Percentiles rank a stretch among this genome's conserved stretches.
These are phyloP conservation scores for Caradrina kadenii DNA, from an alignment of 2,888 invertebrate genomes.

Conservation along the genomic window DNA sequence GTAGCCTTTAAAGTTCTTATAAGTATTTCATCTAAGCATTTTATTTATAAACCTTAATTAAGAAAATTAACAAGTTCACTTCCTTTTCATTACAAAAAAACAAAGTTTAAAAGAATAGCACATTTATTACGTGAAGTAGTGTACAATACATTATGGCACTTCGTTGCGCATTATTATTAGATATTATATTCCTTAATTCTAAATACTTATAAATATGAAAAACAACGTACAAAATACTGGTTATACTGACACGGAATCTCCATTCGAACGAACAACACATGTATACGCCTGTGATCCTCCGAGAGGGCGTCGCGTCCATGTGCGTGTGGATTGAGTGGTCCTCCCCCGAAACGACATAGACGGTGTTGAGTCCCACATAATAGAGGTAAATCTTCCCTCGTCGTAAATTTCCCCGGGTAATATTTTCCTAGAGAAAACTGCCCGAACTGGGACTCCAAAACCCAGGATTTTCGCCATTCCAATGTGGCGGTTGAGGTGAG, in stretches of 20 bases:
- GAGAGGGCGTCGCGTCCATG: slow-evolving; percentile 11
- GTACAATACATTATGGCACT: slow-evolving; percentile 85
- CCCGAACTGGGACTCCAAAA: neutral
- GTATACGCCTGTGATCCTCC: slow-evolving; percentile 34
- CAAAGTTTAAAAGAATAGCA: slow-evolving; percentile 63
- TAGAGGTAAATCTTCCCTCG: slow-evolving; percentile 7
- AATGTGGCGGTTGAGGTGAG: neutral
- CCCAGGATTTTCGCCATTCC: neutral
- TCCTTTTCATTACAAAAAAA: neutral
- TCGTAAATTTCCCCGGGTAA: neutral
- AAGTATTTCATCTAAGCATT: neutral
- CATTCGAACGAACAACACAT: slow-evolving; percentile 46
- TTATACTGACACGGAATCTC: slow-evolving; percentile 72
- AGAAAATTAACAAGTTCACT: slow-evolving; percentile 1
- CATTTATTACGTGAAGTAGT: slow-evolving; percentile 77
- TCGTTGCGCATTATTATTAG: slow-evolving; percentile 74
- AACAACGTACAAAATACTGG: slow-evolving; percentile 81
- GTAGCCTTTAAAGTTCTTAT: neutral
- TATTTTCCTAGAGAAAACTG: slow-evolving; percentile 16
- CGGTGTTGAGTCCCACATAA: slow-evolving; percentile 8
- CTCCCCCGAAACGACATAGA: slow-evolving; percentile 9
- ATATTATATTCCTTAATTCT: slow-evolving; percentile 59
- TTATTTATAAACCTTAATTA: neutral
- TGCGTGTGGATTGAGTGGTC: neutral
- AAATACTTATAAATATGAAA: slow-evolving; percentile 72